Evolutionary conservation across 2,113 vertebrate genomes (phyloP).

Genomic region (Nerophis lumbriciformis): DNA sequence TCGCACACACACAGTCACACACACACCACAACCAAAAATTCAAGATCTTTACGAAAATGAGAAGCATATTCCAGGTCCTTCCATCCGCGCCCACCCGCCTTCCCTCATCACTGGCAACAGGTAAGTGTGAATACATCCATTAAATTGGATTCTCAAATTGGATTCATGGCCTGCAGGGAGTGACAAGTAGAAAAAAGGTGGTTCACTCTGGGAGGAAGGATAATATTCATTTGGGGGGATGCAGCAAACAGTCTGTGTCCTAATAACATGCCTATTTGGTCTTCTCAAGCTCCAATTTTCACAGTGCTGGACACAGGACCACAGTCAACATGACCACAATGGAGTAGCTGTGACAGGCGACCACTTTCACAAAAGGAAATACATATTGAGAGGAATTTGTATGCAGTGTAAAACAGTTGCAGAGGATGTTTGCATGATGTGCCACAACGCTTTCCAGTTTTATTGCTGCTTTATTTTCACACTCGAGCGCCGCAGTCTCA

Average conservation of each 20-base stretch:
- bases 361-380: slow-evolving; percentile 26
- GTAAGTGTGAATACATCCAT: slow-evolving; percentile 67
- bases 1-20: background rate
- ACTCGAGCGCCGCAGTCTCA: background rate
- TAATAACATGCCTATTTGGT: slow-evolving; percentile 59
- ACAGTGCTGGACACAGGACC: slow-evolving; percentile 55
- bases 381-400: slow-evolving; percentile 23
- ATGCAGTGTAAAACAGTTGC: slow-evolving; percentile 34
- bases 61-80: slow-evolving; percentile 41
- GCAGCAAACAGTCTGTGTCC: slow-evolving; percentile 46
- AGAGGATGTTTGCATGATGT: slow-evolving; percentile 13
- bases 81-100: slow-evolving; percentile 34
- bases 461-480: slow-evolving; percentile 27
- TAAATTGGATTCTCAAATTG: slow-evolving; percentile 55
- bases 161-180: slow-evolving; percentile 62
- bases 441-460: slow-evolving; percentile 18
- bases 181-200: slow-evolving; percentile 45
- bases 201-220: slow-evolving; percentile 51
- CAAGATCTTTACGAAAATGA: slow-evolving; percentile 64
- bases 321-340: slow-evolving; percentile 56
- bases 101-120: slow-evolving; percentile 49
- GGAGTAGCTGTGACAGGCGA: slow-evolving; percentile 19
- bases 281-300: slow-evolving; percentile 57
- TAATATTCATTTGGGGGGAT: slow-evolving; percentile 48
- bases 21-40: slow-evolving; percentile 42